These are phyloP conservation scores for Denticeps clupeoides DNA, from an alignment of 2,797 vertebrate genomes.

Conservation along the genomic window DNA sequence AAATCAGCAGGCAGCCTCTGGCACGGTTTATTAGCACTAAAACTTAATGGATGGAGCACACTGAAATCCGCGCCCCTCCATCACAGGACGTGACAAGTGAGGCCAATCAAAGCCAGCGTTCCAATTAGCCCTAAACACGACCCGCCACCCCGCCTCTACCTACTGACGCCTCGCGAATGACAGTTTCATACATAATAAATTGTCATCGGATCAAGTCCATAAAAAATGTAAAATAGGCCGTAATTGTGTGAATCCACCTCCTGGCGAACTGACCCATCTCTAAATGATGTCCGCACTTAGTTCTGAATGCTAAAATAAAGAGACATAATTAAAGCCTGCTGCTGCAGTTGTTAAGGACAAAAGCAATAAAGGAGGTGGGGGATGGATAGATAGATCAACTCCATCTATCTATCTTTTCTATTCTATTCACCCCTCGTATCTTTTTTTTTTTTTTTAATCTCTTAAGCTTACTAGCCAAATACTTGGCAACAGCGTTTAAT, in stretches of 20 bases:
- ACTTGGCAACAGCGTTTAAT: no score
- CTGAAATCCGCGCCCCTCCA: constrained; percentile 19
- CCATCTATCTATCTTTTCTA: no score
- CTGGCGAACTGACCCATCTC: neutral
- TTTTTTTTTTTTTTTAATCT: no score
- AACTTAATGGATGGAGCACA: constrained; percentile 30
- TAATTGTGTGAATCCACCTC: constrained; percentile 1
- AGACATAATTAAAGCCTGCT: neutral
- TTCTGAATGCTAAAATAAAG: neutral
- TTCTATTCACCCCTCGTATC: no score
- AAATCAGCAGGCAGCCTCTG: neutral
- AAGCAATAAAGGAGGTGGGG: neutral
- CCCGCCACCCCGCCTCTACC: constrained; percentile 4
- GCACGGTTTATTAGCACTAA: constrained; percentile 27
- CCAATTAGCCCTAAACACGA: constrained; percentile 27
- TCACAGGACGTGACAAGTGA: constrained; percentile 27
- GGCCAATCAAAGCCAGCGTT: constrained; percentile 23
- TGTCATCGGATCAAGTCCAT: constrained; percentile 2
- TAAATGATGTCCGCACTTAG: neutral
- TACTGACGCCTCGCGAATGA: constrained; percentile 8
- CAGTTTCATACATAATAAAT: constrained; percentile 18
- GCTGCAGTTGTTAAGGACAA: no score
- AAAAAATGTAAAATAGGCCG: constrained; percentile 1
- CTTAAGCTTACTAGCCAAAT: no score
- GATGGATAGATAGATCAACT: no score